Conservation (phyloP, 2,113 vertebrate genomes). For the Felis catus region F.catus_Fca126_mat1.0 CM031413.1:5914501-5915000, state of each 20-base stretch:
- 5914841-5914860: slow-evolving; percentile 77
- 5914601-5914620: neutral
- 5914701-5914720: slow-evolving; percentile 73
- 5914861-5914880: slow-evolving; percentile 74
- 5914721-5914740: slow-evolving; percentile 67
- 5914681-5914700: slow-evolving; percentile 76
- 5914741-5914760: slow-evolving; percentile 80
- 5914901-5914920: slow-evolving; percentile 69
- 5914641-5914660: neutral
- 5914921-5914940: slow-evolving; percentile 80
- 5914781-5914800: slow-evolving; percentile 73
- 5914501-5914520: slow-evolving; percentile 85
- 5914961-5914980: slow-evolving; percentile 86
- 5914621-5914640: neutral
- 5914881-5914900: slow-evolving; percentile 68
- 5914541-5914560: slow-evolving; percentile 83
- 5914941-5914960: slow-evolving; percentile 95
- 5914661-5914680: slow-evolving; percentile 59
- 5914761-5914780: slow-evolving; percentile 80
- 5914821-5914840: slow-evolving; percentile 67
- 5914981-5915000: slow-evolving; percentile 82
- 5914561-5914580: slow-evolving; percentile 83
- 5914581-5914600: slow-evolving; percentile 69
- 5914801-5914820: slow-evolving; percentile 63
- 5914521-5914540: slow-evolving; percentile 85